A percentile compares a stretch with the other conserved stretches of the same genome.
phyloP scores from a whole-genome alignment of 35 echinoderm and acorn worm genomes.

The Apostichopus parvimensis region DNA sequence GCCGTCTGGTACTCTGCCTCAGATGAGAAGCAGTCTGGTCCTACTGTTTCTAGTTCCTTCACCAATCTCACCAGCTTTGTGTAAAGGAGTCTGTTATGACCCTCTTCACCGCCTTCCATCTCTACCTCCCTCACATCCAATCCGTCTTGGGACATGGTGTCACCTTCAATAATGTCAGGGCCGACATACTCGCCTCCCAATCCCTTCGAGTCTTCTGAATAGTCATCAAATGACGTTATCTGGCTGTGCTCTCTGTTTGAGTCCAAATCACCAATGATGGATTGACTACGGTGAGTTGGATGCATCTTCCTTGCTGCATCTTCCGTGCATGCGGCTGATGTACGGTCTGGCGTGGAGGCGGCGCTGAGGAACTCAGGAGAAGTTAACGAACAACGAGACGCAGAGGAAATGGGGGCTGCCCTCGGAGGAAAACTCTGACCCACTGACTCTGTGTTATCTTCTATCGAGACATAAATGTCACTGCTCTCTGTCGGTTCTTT shows the following conservation, averaged over 20 bases:
- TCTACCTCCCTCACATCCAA: not conserved
- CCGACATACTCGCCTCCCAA: not conserved
- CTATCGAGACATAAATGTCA: not conserved
- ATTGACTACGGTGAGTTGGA: too few species aligned
- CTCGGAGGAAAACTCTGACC: too few species aligned
- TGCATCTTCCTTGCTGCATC: not conserved
- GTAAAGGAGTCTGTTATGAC: slow-evolving; percentile 55
- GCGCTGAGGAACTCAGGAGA: not conserved
- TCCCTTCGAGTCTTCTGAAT: not conserved
- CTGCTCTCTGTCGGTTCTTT: not conserved
- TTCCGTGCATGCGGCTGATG: too few species aligned
- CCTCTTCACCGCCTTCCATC: not conserved
- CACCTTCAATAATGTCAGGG: not conserved
- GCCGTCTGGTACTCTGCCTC: slow-evolving; percentile 47
- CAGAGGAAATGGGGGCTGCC: not conserved
- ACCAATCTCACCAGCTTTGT: slow-evolving; percentile 50
- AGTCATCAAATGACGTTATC: not conserved
- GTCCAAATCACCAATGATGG: not conserved
- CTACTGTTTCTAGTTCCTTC: slow-evolving; percentile 37
- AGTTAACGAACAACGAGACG: not conserved
- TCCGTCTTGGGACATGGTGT: not conserved
- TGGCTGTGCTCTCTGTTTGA: not conserved
- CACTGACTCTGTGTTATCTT: not conserved
- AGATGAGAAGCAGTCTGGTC: slow-evolving; percentile 39
- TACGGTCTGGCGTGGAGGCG: not conserved